phyloP scores from a whole-genome alignment of 2,888 invertebrate species.

The Emmelina monodactyla region DNA sequence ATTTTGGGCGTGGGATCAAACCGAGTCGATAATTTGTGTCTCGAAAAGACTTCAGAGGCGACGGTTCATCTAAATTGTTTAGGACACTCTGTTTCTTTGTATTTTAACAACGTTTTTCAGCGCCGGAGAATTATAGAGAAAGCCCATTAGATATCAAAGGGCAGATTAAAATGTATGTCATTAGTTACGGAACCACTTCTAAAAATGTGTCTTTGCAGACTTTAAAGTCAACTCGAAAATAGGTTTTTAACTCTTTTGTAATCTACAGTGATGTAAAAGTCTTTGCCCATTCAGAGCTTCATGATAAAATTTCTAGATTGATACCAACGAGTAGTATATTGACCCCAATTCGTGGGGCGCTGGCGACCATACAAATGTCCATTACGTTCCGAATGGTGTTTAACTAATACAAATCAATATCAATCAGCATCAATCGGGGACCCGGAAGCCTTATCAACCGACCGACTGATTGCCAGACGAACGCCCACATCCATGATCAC shows the following conservation, averaged over 20 bases:
- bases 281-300: not conserved
- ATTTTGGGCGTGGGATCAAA: conserved; percentile 66
- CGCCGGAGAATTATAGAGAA: conserved; percentile 13
- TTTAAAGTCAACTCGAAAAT: no score
- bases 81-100: conserved; percentile 28
- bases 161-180: not conserved
- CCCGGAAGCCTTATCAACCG: conserved; percentile 54
- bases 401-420: conserved; percentile 42
- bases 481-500: conserved; percentile 6
- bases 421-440: conserved; percentile 53
- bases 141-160: not conserved
- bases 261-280: no score
- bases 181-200: not conserved
- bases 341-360: not conserved
- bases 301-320: not conserved
- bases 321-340: not conserved
- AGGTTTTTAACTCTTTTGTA: no score
- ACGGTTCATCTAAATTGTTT: conserved; percentile 51
- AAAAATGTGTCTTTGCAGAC: no score
- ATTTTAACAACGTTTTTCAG: conserved; percentile 27
- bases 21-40: conserved; percentile 60
- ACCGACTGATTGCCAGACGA: conserved; percentile 33
- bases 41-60: conserved; percentile 26
- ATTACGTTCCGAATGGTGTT: conserved; percentile 17
- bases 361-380: conserved; percentile 28